Percentiles rank a stretch among this genome's conserved stretches.
Evolutionary conservation across 1,140 invertebrate species (phyloP).

Genomic region (Micrasema minimum): DNA sequence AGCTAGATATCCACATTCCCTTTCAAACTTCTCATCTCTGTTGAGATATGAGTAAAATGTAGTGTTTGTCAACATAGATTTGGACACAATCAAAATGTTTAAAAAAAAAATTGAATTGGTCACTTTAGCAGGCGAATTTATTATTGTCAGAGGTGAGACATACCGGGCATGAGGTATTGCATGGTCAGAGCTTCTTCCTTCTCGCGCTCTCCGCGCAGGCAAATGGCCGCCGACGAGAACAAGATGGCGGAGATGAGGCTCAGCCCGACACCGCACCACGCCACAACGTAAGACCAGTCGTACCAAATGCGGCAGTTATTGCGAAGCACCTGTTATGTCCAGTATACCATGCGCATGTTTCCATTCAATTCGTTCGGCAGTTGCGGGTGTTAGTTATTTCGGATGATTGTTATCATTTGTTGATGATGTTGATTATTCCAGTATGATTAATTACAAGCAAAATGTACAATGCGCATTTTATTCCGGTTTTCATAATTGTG

Average conservation of each 20-base stretch:
- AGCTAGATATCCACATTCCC: too few relatives aligned
- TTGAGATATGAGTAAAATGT: too few relatives aligned
- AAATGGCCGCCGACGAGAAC: conserved; percentile 92
- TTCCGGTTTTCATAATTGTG: conserved; percentile 38
- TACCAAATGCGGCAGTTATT: conserved; percentile 88
- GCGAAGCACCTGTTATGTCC: conserved; percentile 83
- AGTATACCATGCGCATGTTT: conserved; percentile 13
- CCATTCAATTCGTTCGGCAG: conserved; percentile 1
- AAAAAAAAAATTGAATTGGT: too few relatives aligned
- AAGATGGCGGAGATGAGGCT: conserved; percentile 88
- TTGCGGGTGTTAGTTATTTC: conserved; percentile 26
- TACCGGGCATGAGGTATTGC: conserved; percentile 98
- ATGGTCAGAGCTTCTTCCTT: conserved; percentile 94
- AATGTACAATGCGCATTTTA: conserved; percentile 49
- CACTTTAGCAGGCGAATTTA: too few relatives aligned
- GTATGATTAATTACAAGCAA: conserved; percentile 38
- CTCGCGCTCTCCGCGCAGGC: conserved; percentile 90
- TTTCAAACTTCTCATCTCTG: too few relatives aligned
- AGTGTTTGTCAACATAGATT: too few relatives aligned
- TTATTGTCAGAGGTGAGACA: conserved; percentile 54
- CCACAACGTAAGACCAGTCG: conserved; percentile 95
- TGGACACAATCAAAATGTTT: too few relatives aligned
- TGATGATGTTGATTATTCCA: conserved; percentile 24
- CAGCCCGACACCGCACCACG: conserved; percentile 93
- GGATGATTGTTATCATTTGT: conserved; percentile 24